Conservation (phyloP, 2,113 vertebrate genomes). For the Chiloscyllium plagiosum region DNA sequence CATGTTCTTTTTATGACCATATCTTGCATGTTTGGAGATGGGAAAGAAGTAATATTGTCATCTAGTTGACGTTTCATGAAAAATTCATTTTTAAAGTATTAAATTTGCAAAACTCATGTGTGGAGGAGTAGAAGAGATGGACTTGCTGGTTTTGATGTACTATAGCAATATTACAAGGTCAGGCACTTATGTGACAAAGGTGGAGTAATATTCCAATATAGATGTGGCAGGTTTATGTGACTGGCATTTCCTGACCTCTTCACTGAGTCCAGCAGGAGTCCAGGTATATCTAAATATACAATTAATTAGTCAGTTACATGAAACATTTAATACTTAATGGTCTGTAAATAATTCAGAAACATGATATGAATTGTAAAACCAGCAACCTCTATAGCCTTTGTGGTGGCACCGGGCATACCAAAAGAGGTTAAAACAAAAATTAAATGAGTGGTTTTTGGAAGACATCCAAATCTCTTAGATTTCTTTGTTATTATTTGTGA, state of each 20-base stretch:
- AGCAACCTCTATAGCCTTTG: not conserved
- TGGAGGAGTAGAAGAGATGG: not conserved
- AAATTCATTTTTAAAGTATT: not conserved
- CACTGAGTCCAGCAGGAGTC: not conserved
- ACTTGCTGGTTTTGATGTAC: not conserved
- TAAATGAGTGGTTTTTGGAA: not conserved
- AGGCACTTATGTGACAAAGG: not conserved
- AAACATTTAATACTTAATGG: not conserved
- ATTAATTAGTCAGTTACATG: not conserved
- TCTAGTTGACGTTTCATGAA: conserved; percentile 35
- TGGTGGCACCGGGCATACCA: not conserved
- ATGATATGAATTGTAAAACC: not conserved
- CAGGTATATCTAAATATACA: not conserved
- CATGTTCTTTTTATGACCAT: conserved; percentile 89
- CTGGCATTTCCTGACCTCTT: not conserved
- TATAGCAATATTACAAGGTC: not conserved
- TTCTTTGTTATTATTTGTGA: not conserved
- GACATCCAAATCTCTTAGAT: not conserved
- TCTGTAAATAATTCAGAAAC: not conserved
- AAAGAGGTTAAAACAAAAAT: not conserved
- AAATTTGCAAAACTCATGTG: not conserved
- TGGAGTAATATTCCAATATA: not conserved
- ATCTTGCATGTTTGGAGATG: conserved; percentile 86
- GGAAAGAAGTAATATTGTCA: conserved; percentile 56
- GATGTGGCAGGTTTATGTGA: not conserved